Evolutionary conservation across 2,888 invertebrate genomes (phyloP).

Genomic region (Bedellia somnulentella): DNA sequence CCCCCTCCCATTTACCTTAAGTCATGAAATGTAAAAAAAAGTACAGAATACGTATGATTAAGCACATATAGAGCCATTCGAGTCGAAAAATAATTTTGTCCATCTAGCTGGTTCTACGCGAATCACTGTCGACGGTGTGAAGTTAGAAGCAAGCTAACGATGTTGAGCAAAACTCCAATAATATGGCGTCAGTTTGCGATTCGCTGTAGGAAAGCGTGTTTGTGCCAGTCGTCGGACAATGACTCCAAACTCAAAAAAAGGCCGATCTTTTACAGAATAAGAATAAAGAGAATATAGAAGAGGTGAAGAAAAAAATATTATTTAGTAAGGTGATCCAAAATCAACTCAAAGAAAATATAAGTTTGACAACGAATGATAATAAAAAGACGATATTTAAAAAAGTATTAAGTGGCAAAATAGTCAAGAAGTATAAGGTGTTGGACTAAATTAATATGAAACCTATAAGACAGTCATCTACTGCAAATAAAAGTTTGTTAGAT

Average conservation of each 20-base stretch:
- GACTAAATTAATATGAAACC: slow-evolving; percentile 7
- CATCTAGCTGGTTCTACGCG: too few species aligned
- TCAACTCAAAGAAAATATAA: slow-evolving; percentile 11
- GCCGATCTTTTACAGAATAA: slow-evolving; percentile 9
- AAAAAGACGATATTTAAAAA: slow-evolving; percentile 7
- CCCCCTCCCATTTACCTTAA: too few species aligned
- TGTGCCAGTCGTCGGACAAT: slow-evolving; percentile 8
- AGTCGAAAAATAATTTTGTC: too few species aligned
- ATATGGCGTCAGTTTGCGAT: slow-evolving; percentile 6
- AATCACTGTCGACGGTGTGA: slow-evolving; percentile 6
- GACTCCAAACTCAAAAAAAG: slow-evolving; percentile 10
- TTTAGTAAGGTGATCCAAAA: slow-evolving; percentile 11
- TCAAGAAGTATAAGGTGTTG: slow-evolving; percentile 6
- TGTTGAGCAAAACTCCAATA: slow-evolving; percentile 7
- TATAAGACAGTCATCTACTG: slow-evolving; percentile 7
- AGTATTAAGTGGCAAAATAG: slow-evolving; percentile 4
- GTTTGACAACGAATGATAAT: slow-evolving; percentile 8
- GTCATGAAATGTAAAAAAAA: too few species aligned
- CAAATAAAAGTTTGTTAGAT: slow-evolving; percentile 7
- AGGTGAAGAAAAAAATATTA: slow-evolving; percentile 10
- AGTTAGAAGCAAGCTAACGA: slow-evolving; percentile 9
- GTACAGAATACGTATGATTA: too few species aligned
- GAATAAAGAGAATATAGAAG: slow-evolving; percentile 10
- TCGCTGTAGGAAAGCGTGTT: slow-evolving; percentile 7
- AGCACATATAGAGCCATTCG: too few species aligned